Evolutionary conservation across 2,113 vertebrate species (phyloP).

Genomic region (Thermophis baileyi): DNA sequence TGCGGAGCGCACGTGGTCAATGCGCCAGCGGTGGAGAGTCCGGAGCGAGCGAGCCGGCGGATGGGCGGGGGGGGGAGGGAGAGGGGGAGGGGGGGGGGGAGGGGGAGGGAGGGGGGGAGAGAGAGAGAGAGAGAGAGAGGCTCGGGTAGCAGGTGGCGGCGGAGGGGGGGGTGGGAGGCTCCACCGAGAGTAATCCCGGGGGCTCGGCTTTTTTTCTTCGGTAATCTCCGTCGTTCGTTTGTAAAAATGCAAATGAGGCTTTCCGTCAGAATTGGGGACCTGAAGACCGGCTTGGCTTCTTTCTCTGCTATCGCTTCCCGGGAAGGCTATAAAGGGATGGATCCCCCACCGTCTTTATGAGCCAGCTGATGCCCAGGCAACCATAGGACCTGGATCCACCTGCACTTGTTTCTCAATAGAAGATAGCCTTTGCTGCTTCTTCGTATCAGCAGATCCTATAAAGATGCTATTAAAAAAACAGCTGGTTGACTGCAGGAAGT

Average conservation of each 20-base stretch:
- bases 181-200: too few relatives aligned
- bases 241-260: not conserved
- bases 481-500: not conserved
- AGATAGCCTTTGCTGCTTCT: not conserved
- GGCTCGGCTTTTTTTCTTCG: not conserved
- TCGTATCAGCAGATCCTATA: not conserved
- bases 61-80: not conserved
- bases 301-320: not conserved
- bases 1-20: constrained; percentile 15
- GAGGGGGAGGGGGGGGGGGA: too few relatives aligned
- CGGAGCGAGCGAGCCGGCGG: not conserved
- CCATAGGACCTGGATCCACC: not conserved
- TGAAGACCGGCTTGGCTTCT: not conserved
- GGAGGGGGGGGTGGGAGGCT: not conserved
- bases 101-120: too few relatives aligned
- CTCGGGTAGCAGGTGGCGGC: not conserved
- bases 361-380: not conserved
- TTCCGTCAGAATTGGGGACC: not conserved
- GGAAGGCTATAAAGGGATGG: not conserved
- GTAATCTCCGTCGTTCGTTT: not conserved
- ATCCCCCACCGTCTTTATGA: not conserved
- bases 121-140: not conserved
- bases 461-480: not conserved
- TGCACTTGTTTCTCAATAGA: not conserved
- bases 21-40: not conserved